These are phyloP conservation scores for Cremastobaeus sp. DNA, from an alignment of 2,888 invertebrate species.

Conservation along the genomic window DNA sequence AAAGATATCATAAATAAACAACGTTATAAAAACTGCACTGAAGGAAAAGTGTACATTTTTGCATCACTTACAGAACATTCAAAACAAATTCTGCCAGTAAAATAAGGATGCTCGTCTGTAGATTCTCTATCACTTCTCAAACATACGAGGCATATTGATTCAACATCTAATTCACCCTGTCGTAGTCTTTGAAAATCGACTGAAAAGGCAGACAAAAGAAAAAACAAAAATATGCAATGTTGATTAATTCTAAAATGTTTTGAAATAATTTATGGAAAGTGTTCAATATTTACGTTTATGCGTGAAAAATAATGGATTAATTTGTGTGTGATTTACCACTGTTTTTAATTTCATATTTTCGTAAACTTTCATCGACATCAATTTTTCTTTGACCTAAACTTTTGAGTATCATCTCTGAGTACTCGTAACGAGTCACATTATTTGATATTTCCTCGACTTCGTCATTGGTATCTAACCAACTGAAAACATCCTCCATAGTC, in stretches of 20 bases:
- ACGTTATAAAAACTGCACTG: too few species aligned
- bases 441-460: neutral
- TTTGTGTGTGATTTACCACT: conserved; percentile 58
- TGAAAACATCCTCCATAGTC: conserved; percentile 63
- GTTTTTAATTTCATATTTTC: conserved; percentile 63
- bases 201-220: too few species aligned
- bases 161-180: conserved; percentile 34
- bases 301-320: too few species aligned
- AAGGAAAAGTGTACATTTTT: too few species aligned
- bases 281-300: neutral
- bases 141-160: conserved; percentile 69
- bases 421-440: conserved; percentile 56
- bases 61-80: conserved; percentile 69
- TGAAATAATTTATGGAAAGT: neutral
- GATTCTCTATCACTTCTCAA: conserved; percentile 48
- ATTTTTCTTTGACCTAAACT: conserved; percentile 65
- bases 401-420: conserved; percentile 64
- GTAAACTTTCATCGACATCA: conserved; percentile 61
- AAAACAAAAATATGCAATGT: too few species aligned
- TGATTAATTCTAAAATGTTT: too few species aligned
- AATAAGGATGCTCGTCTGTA: conserved; percentile 72
- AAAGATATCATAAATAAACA: conserved; percentile 28
- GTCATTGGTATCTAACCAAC: conserved; percentile 54
- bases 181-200: conserved; percentile 61
- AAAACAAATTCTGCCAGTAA: conserved; percentile 72